These are phyloP conservation scores for Rhimphoctona megacephalus DNA, from an alignment of 2,888 invertebrate species.

Conservation along the genomic window DNA sequence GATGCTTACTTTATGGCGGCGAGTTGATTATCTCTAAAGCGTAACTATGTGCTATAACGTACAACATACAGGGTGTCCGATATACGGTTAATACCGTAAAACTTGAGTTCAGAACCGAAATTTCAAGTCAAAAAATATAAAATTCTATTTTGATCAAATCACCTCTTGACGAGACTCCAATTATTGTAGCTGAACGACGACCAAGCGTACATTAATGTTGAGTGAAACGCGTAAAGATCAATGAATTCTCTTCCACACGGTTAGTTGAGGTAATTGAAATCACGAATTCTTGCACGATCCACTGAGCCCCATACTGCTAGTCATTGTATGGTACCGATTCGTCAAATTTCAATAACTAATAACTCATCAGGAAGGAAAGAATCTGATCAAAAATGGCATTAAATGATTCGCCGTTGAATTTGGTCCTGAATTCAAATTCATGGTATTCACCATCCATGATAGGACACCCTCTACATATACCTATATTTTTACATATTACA, in stretches of 20 bases:
- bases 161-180: background rate
- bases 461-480: background rate
- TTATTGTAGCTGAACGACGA: background rate
- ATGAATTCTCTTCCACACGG: background rate
- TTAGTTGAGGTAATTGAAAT: background rate
- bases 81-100: background rate
- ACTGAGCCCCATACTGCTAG: no score
- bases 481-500: background rate
- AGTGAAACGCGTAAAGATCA: background rate
- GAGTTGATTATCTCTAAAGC: slow-evolving; percentile 69
- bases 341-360: background rate
- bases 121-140: background rate
- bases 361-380: background rate
- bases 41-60: slow-evolving; percentile 54
- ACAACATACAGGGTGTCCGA: slow-evolving; percentile 22
- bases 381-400: background rate
- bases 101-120: background rate
- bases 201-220: background rate
- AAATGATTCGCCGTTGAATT: background rate
- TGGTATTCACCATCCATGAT: background rate
- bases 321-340: background rate
- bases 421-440: background rate
- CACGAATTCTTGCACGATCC: background rate
- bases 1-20: slow-evolving; percentile 70
- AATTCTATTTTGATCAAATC: no score